A percentile compares a stretch with the other conserved stretches of the same genome.
These are phyloP conservation scores for Xenops minutus DNA, from an alignment of 2,797 vertebrate genomes.

Conservation along the genomic window DNA sequence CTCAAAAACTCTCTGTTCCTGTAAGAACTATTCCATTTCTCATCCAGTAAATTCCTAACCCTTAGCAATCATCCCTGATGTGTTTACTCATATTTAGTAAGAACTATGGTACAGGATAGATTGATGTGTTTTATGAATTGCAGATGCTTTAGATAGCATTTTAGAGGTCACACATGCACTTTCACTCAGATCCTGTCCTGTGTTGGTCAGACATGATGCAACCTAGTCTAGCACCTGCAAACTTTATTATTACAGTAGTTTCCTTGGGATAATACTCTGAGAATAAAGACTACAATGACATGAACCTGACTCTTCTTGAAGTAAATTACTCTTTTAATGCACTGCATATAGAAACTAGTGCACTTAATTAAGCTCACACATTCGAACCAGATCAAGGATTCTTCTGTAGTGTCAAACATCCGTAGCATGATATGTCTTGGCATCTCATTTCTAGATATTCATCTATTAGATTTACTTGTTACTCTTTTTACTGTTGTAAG, in stretches of 20 bases:
- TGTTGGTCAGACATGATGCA: accelerated
- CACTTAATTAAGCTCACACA: not conserved
- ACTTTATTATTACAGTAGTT: not conserved
- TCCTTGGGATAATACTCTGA: not conserved
- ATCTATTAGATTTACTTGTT: not conserved
- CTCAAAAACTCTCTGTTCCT: not conserved
- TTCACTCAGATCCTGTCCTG: not conserved
- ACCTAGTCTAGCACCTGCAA: not conserved
- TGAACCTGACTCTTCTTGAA: not conserved
- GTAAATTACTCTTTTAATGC: not conserved
- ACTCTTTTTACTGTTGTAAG: not conserved
- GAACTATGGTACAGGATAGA: not conserved
- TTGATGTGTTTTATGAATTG: not conserved
- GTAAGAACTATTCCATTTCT: not conserved
- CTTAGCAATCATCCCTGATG: not conserved
- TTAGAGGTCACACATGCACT: not conserved
- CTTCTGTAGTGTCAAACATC: not conserved
- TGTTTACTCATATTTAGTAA: not conserved
- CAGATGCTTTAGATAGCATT: not conserved
- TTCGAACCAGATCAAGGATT: not conserved
- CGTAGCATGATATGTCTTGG: not conserved
- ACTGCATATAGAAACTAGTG: not conserved
- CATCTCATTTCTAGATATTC: not conserved
- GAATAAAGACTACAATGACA: not conserved
- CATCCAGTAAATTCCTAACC: not conserved